Base-by-base conservation (phyloP, 2,888 invertebrate genomes). In the Scaptomyza reducta region DNA sequence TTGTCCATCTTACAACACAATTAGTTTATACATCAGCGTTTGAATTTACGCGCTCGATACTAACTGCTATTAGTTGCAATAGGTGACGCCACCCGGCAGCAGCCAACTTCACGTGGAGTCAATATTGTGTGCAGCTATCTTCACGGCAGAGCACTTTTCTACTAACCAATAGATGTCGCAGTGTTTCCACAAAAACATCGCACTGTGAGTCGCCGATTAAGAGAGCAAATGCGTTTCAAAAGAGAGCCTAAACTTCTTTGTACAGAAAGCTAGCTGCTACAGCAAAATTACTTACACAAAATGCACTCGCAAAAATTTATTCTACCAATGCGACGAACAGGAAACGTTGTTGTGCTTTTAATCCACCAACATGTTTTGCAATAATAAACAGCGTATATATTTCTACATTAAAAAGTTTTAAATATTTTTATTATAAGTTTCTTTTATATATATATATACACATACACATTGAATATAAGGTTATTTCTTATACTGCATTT, bases 401-500 rank as follows among this genome's bases (percentile, higher is more conserved):
- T 41, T 56, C 38, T 78, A 78, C 57, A 54, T 86, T 74, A 65
- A 78, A 87, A 82, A 69, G 38, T 46, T 65, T 82, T 70, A 71
- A 81, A 72, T 81, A 81, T 81, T 78, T 84, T 80, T 54, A 46
- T 74, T 68, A 64, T 42, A 46, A 51, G 22, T 22, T 51, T 71
- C 46, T 47, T 67, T 75, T 72, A 9, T 31, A 6, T 31, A 0
- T 38, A 11, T 40, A 40, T 71, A 50, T 81, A 82, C 81, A 82
- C 81, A 61, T 84, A 85, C 71, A 82, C 54, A 63, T 73, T 51
- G 63, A 64, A 71, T 69, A 74, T 66, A 66, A 71, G 53, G 70
- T 82, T 87, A 79, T 62, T 56, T 68, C 51, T 50, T 42, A 71
- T 58, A 69, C 53, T 68, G 79, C 70, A 55, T 58, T 85, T 81